Evolutionary conservation across 1,140 invertebrate genomes (phyloP).

Genomic region (Theocolax elegans): DNA sequence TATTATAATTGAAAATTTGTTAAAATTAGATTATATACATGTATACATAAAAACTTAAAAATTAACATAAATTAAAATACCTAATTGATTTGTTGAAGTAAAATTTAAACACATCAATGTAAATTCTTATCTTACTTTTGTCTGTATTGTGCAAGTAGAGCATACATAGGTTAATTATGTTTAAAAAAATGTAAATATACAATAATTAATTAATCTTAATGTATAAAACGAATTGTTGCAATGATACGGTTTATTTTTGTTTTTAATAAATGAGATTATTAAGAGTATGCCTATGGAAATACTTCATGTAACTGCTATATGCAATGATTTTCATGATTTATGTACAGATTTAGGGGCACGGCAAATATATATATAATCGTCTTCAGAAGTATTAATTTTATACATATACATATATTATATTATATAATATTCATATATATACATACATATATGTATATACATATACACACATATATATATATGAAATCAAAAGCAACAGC

Average conservation of each 20-base stretch:
- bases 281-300: slow-evolving; percentile 59
- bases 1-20: slow-evolving; percentile 13
- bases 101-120: slow-evolving; percentile 20
- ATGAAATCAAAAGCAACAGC: slow-evolving; percentile 42
- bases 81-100: slow-evolving; percentile 5
- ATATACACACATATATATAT: neutral
- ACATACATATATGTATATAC: slow-evolving; percentile 28
- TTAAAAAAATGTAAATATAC: slow-evolving; percentile 53
- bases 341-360: slow-evolving; percentile 53
- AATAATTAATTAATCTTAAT: slow-evolving; percentile 58
- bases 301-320: slow-evolving; percentile 53
- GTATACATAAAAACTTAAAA: slow-evolving; percentile 10
- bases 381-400: slow-evolving; percentile 36
- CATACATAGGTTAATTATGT: slow-evolving; percentile 34
- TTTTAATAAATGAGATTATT: slow-evolving; percentile 58
- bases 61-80: slow-evolving; percentile 4
- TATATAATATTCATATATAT: neutral
- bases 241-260: slow-evolving; percentile 49
- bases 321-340: slow-evolving; percentile 52
- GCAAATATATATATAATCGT: slow-evolving; percentile 46
- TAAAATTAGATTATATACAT: neutral
- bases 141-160: slow-evolving; percentile 36
- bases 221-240: slow-evolving; percentile 54
- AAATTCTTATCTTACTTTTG: slow-evolving; percentile 16
- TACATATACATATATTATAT: slow-evolving; percentile 21